Percentiles rank a stretch among this genome's conserved stretches.
These are phyloP conservation scores for Smutsia temminckii DNA, from an alignment of 2,797 vertebrate genomes.

Conservation along the genomic window DNA sequence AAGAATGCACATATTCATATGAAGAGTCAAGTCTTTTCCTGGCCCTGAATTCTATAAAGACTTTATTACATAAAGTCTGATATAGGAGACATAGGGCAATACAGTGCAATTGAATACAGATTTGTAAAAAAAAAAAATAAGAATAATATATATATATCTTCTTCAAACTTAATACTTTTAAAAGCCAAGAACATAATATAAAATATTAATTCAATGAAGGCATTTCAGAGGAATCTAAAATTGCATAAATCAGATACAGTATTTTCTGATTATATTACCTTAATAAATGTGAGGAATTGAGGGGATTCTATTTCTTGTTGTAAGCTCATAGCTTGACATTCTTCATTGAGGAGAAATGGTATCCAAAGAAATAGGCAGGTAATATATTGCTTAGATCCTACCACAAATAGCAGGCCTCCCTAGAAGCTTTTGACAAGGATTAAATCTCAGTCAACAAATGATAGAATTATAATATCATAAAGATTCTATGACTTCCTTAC, in stretches of 20 bases:
- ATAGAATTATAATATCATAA: not conserved
- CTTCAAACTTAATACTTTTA: not conserved
- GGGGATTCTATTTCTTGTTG: not conserved
- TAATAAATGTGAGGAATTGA: not conserved
- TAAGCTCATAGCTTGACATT: not conserved
- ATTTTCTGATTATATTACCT: not conserved
- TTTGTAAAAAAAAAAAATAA: not conserved
- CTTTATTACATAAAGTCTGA: not conserved
- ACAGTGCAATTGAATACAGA: not conserved
- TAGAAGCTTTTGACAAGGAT: not conserved
- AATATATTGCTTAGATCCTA: not conserved
- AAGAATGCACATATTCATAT: not conserved
- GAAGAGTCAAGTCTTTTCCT: not conserved
- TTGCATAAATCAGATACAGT: not conserved
- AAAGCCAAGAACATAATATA: not conserved
- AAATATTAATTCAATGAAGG: not conserved
- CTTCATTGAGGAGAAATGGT: not conserved
- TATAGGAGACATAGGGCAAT: not conserved
- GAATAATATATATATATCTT: not conserved
- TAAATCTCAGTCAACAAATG: not conserved
- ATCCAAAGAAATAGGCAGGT: not conserved
- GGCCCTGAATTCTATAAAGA: not conserved
- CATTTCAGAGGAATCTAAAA: not conserved
- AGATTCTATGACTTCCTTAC: not conserved
- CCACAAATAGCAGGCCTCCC: not conserved